phyloP scores from a whole-genome alignment of 2,888 invertebrate species.

The Microctonus hyperodae region DNA sequence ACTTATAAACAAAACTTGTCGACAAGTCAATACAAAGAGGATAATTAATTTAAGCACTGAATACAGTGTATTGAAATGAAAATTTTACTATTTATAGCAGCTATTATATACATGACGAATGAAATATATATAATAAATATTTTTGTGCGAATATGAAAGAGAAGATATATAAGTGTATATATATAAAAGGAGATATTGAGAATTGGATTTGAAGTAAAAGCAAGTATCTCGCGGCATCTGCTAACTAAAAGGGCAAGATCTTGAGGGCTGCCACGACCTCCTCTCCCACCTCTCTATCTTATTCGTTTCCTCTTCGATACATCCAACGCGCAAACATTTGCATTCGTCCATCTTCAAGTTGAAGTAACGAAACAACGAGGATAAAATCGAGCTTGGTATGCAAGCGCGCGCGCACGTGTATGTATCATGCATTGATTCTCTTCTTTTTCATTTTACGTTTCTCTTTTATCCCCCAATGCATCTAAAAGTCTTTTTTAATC shows the following conservation, averaged over 20 bases:
- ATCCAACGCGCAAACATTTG: conserved; percentile 22
- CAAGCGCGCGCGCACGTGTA: neutral
- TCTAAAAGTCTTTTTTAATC: conserved; percentile 26
- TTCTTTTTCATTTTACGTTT: conserved; percentile 32
- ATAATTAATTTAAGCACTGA: neutral
- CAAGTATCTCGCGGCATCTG: conserved; percentile 58
- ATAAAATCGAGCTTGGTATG: conserved; percentile 5
- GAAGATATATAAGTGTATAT: conserved; percentile 4
- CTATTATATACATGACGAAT: neutral
- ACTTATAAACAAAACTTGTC: neutral
- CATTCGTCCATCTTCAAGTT: conserved; percentile 30
- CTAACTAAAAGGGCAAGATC: conserved; percentile 58
- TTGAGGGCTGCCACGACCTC: conserved; percentile 41
- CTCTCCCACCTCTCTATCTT: conserved; percentile 24
- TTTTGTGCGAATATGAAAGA: conserved; percentile 21
- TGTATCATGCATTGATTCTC: conserved; percentile 8
- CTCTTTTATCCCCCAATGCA: conserved; percentile 23
- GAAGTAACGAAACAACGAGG: conserved; percentile 16
- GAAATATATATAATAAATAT: conserved; percentile 7
- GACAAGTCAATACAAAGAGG: too few relatives aligned
- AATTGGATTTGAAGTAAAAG: conserved; percentile 6
- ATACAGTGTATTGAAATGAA: neutral
- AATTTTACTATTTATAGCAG: neutral
- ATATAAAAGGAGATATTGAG: neutral
- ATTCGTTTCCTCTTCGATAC: conserved; percentile 15